Base-by-base conservation (phyloP, 2,888 invertebrate genomes). In the Amphipoea oculea region DNA sequence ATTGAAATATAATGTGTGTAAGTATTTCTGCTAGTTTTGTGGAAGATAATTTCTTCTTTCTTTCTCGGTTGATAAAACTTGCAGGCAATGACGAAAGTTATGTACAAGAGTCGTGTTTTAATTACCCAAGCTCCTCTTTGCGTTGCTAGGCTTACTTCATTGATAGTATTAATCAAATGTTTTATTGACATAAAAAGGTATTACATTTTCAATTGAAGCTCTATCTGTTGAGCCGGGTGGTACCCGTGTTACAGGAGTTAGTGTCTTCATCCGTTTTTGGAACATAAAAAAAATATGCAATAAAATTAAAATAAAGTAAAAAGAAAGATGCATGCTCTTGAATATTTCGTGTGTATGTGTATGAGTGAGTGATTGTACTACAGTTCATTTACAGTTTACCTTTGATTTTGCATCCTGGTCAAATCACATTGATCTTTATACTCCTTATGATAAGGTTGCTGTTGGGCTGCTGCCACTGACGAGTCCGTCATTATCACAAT, bases 1-100 rank as follows among this genome's bases (percentile, higher is more conserved):
- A 77, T 81, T 85, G 76, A 83, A 83, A 85, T 82, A 48, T 69
- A 73, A 65, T 74, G 63, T 69, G 66, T 29, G 62, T 45, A n/a
- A 48, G 48, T 76, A 57, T 45, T 70, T 81, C 29, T 62, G 29
- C 0, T 7, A n/a, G 29, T 67, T 45, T 60, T 17, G 12, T 60
- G 3, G 2, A 17, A 7, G 12, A 14, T 2, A 62, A 6, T 42
- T 62, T 42, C 0, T 23, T 54, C 2, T 23, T 54, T 12, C 29
- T 29, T 29, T 36, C 4, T 23, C 1, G 23, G 14, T 54, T 54
- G 1, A 36, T 70, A 36, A 36, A 23, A 70, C 36, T 23, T 70
- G 36, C 51, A 14, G 14, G 9, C n/a, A n/a, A n/a, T n/a, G n/a
- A 29, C 29, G 1, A 29, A 29, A 29, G 29, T 29, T 29, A 29